Evolutionary conservation across 1,140 invertebrate species (phyloP).

Genomic region (Hermetia illucens): DNA sequence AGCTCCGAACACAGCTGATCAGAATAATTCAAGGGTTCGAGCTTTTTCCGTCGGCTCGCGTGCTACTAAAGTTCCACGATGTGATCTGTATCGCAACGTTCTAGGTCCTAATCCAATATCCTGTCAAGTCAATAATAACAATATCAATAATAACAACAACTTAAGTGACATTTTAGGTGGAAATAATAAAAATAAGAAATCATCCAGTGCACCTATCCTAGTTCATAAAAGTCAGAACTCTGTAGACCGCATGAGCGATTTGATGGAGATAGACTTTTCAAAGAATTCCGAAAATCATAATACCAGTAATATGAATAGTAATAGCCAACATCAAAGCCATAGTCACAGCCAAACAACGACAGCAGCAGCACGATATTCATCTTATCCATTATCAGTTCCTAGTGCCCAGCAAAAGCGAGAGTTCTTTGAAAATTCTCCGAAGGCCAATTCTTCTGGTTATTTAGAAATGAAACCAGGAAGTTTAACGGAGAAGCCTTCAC

Average conservation of each 20-base stretch:
- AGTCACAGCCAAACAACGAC: not conserved
- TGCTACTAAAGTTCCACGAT: slow-evolving; percentile 35
- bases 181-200: slow-evolving; percentile 32
- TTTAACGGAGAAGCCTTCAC: slow-evolving; percentile 8
- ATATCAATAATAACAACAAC: slow-evolving; percentile 19
- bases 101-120: slow-evolving; percentile 10
- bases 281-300: slow-evolving; percentile 29
- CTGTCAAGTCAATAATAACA: slow-evolving; percentile 9
- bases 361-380: not conserved
- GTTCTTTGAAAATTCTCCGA: slow-evolving; percentile 42
- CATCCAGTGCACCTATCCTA: slow-evolving; percentile 42
- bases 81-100: slow-evolving; percentile 17
- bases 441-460: slow-evolving; percentile 16
- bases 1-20: slow-evolving; percentile 16
- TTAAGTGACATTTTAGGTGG: slow-evolving; percentile 1
- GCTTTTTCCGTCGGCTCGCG: slow-evolving; percentile 58
- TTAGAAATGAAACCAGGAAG: slow-evolving; percentile 19
- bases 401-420: slow-evolving; percentile 23
- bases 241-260: slow-evolving; percentile 53
- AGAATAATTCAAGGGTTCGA: slow-evolving; percentile 35
- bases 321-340: slow-evolving; percentile 2
- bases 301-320: slow-evolving; percentile 1
- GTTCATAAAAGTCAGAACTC: slow-evolving; percentile 43
- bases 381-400: slow-evolving; percentile 6
- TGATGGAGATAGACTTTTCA: slow-evolving; percentile 69